Evolutionary conservation across 2,797 vertebrate species (phyloP).

Genomic region (Dryobates pubescens): DNA sequence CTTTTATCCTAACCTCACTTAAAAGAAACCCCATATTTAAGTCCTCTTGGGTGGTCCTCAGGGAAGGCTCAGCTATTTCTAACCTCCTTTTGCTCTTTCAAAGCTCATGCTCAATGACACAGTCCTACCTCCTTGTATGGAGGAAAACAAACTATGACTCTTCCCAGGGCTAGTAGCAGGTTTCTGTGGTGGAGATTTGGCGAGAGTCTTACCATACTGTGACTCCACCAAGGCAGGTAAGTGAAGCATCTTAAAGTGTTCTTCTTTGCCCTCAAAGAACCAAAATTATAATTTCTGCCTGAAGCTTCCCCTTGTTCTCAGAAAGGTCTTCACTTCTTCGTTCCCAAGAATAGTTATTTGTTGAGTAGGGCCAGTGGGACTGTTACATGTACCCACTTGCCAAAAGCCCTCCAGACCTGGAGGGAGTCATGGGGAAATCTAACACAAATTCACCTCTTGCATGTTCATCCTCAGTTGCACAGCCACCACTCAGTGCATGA

Average conservation of each 20-base stretch:
- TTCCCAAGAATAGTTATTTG: background rate
- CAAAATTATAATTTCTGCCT: background rate
- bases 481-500: background rate
- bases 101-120: background rate
- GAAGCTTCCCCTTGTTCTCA: background rate
- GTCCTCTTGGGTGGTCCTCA: conserved; percentile 72
- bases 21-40: conserved; percentile 71
- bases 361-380: background rate
- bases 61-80: conserved; percentile 65
- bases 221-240: fast-evolving
- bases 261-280: background rate
- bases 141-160: conserved; percentile 51
- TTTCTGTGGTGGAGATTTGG: background rate
- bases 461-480: background rate
- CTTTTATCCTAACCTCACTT: conserved; percentile 64
- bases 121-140: conserved; percentile 41
- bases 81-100: conserved; percentile 55
- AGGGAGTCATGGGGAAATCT: background rate
- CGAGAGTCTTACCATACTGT: background rate
- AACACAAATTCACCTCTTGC: background rate
- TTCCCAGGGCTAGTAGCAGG: background rate
- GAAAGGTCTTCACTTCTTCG: background rate
- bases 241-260: background rate
- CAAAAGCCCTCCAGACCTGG: background rate
- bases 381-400: background rate